phyloP scores from a whole-genome alignment of 2,113 vertebrate species.

The Oreotrochilus melanogaster region DNA sequence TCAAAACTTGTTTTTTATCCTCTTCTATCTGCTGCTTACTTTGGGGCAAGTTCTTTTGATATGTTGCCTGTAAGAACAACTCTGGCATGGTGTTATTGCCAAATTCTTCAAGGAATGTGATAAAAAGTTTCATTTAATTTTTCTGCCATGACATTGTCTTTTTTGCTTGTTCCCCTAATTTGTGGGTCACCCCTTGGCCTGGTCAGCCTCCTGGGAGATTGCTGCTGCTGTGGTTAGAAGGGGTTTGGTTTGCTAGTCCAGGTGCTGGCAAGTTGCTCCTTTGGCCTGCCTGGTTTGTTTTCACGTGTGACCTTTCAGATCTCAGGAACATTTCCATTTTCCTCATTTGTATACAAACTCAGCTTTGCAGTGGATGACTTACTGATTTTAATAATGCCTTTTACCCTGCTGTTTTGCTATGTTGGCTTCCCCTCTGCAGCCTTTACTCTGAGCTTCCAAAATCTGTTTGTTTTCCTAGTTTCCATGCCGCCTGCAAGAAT shows the following conservation, averaged over 20 bases:
- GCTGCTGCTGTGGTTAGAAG: not conserved
- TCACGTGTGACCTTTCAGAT: constrained; percentile 6
- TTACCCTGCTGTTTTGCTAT: constrained; percentile 72
- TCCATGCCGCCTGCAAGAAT: constrained; percentile 66
- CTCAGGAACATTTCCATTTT: constrained; percentile 31
- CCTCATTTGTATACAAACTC: not conserved
- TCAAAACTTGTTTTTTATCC: not conserved
- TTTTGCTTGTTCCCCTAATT: not conserved
- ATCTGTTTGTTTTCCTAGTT: constrained; percentile 74
- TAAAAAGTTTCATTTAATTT: fast-evolving
- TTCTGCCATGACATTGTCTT: not conserved
- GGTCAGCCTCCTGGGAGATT: not conserved
- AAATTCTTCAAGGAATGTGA: not conserved
- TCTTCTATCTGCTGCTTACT: not conserved
- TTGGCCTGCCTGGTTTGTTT: constrained; percentile 31
- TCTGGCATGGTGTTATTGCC: not conserved
- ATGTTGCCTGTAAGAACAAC: not conserved
- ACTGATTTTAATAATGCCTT: constrained; percentile 67
- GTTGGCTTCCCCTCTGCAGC: constrained; percentile 57
- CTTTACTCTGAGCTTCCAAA: constrained; percentile 47
- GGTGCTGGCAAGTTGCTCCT: not conserved
- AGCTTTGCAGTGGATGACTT: constrained; percentile 60
- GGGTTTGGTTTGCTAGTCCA: not conserved
- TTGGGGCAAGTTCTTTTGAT: not conserved
- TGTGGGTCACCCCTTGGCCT: not conserved